Evolutionary conservation across 2,113 vertebrate species (phyloP).

Genomic region (Nansenia antarctica): DNA sequence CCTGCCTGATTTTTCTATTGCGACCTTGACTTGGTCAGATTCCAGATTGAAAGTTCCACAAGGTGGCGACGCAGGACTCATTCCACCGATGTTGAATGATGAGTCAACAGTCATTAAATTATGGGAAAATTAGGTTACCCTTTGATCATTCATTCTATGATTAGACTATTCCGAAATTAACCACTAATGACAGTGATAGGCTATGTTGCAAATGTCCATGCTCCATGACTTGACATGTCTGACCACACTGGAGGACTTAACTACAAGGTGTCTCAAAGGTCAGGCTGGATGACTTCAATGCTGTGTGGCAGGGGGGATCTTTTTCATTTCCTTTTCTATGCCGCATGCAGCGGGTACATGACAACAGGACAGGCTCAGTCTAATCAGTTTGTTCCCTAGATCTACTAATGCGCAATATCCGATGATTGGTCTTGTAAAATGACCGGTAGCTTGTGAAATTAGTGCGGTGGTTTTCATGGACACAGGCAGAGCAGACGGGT

Average conservation of each 20-base stretch:
- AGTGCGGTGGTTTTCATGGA: slow-evolving; percentile 1
- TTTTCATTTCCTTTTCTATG: slow-evolving; percentile 49
- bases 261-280: slow-evolving; percentile 22
- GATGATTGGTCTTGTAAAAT: slow-evolving; percentile 1
- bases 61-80: slow-evolving; percentile 68
- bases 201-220: no score
- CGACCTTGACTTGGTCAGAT: no score
- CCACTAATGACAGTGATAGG: neutral
- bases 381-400: slow-evolving; percentile 31
- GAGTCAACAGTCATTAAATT: neutral
- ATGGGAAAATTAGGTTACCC: neutral
- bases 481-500: slow-evolving; percentile 45
- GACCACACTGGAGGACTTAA: neutral
- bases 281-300: slow-evolving; percentile 26
- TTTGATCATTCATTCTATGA: neutral
- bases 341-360: no score
- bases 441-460: slow-evolving; percentile 20
- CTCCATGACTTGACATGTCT: neutral
- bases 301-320: slow-evolving; percentile 1
- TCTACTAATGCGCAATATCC: slow-evolving; percentile 42
- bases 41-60: slow-evolving; percentile 56
- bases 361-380: slow-evolving; percentile 10
- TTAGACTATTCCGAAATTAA: neutral
- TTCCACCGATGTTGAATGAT: slow-evolving; percentile 49
- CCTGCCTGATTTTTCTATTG: neutral